Evolutionary conservation across 1,140 invertebrate genomes (phyloP), one percentile per base, ranked within the genome.

Genomic region (Pissodes strobi): DNA sequence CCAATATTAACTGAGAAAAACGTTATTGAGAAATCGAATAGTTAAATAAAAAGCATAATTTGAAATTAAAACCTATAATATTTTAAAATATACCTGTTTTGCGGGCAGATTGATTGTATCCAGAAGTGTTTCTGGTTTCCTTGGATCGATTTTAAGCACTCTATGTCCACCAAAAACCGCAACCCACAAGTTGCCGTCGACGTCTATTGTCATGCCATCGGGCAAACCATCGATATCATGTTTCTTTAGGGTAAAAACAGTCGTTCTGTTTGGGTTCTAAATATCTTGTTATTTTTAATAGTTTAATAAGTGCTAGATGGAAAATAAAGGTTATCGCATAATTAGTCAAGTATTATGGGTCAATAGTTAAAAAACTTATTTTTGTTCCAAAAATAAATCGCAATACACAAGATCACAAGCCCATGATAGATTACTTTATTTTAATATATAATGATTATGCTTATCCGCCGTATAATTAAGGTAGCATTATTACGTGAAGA

Each of bases 161-260:
- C 46, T 66, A 10, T 52, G 60, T 0, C 80, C 81, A 22, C 77
- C 76, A 64, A 79, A 87, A 53, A 81, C 71, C 4, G 86, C 85
- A 22, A 88, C 74, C 86, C 87, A 89, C 2, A 89, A 73, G 76
- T 88, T 86, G 18, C 82, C 86, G 66, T 84, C 76, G 1, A 72
- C 71, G 72, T 89, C 87, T 56, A 87, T 87, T 1, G 87, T 87
- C 87, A 88, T 88, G 34, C 87, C 87, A 76, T 88, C 87, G 0
- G 86, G 85, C 15, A 81, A 18, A 9, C 85, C 72, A 8, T 64
- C 49, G 15, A 71, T 68, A 1, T 63, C 39, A 30, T 69, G 49
- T 18, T 69, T 64, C 8, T 64, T 49, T 1, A 74, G 51, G 1
- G 69, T 60, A 43, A 75, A 75, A n/a, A 72, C 66, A 0, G 58